phyloP scores from a whole-genome alignment of 64 coral and sea anemone species.

The Stichodactyla mertensii region DNA sequence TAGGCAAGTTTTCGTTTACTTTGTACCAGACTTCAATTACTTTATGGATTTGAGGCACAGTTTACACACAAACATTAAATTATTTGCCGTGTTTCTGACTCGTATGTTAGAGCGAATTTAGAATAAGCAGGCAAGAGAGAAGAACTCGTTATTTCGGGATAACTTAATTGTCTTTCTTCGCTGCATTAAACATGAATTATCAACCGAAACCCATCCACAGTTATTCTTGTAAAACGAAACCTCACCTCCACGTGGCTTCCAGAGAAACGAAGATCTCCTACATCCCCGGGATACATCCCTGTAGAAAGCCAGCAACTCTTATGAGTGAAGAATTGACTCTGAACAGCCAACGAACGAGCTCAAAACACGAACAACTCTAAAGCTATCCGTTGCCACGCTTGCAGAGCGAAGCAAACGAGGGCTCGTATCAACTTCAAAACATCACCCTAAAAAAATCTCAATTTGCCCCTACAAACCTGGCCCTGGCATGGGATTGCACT shows the following conservation, averaged over 20 bases:
- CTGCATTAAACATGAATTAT: conserved; percentile 58
- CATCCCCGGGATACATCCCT: conserved; percentile 88
- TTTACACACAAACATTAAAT: conserved; percentile 17
- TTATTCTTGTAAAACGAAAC: conserved; percentile 58
- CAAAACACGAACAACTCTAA: conserved; percentile 40
- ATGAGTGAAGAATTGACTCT: conserved; percentile 12
- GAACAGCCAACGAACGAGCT: conserved; percentile 16
- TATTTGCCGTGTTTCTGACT: background rate
- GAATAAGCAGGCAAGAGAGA: background rate
- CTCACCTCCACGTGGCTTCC: conserved; percentile 94
- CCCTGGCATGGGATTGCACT: conserved; percentile 93
- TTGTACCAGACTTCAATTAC: conserved; percentile 21
- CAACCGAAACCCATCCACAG: conserved; percentile 32
- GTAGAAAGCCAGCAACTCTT: conserved; percentile 16
- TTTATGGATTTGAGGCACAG: conserved; percentile 33
- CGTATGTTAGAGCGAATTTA: background rate
- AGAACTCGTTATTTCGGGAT: background rate
- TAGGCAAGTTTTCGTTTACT: conserved; percentile 21
- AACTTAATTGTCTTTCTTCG: conserved; percentile 35
- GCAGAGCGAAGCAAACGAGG: conserved; percentile 51
- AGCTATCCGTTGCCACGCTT: conserved; percentile 50
- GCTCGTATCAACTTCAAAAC: conserved; percentile 48
- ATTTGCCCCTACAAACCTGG: conserved; percentile 71
- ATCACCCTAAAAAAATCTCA: conserved; percentile 9
- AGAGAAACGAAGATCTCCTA: conserved; percentile 90